These are phyloP conservation scores for Macroramphosus scolopax DNA, from an alignment of 2,797 vertebrate genomes.

Conservation along the genomic window DNA sequence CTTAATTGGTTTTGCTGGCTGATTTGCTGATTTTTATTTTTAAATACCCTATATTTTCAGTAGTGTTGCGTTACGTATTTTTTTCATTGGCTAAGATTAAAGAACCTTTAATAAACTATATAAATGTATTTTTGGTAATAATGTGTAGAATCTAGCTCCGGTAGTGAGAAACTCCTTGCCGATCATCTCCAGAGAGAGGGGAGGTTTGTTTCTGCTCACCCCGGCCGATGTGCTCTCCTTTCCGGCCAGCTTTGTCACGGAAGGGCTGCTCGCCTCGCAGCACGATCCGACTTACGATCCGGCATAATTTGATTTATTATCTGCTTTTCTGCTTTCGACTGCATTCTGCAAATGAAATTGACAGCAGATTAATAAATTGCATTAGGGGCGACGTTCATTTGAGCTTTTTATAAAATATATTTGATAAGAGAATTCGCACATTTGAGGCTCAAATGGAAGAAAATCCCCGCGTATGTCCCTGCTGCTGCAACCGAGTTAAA, in stretches of 20 bases:
- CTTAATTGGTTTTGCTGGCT: neutral
- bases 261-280: constrained; percentile 46
- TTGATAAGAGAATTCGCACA: constrained; percentile 3
- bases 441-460: constrained; percentile 5
- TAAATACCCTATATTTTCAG: constrained; percentile 2
- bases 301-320: constrained; percentile 42
- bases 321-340: constrained; percentile 27
- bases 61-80: neutral
- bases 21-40: constrained; percentile 16
- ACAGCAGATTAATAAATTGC: constrained; percentile 34
- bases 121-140: neutral
- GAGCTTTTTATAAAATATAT: neutral
- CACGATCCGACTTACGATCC: constrained; percentile 19
- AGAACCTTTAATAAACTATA: neutral
- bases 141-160: neutral
- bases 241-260: constrained; percentile 53
- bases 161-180: neutral
- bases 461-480: neutral
- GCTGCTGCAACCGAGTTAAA: neutral
- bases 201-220: constrained; percentile 9
- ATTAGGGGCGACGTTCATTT: constrained; percentile 30
- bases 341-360: constrained; percentile 29
- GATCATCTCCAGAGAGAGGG: neutral
- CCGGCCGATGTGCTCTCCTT: constrained; percentile 53
- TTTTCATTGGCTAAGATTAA: neutral